Evolutionary conservation across 2,113 vertebrate species (phyloP).

Genomic region (Chaetura pelagica): DNA sequence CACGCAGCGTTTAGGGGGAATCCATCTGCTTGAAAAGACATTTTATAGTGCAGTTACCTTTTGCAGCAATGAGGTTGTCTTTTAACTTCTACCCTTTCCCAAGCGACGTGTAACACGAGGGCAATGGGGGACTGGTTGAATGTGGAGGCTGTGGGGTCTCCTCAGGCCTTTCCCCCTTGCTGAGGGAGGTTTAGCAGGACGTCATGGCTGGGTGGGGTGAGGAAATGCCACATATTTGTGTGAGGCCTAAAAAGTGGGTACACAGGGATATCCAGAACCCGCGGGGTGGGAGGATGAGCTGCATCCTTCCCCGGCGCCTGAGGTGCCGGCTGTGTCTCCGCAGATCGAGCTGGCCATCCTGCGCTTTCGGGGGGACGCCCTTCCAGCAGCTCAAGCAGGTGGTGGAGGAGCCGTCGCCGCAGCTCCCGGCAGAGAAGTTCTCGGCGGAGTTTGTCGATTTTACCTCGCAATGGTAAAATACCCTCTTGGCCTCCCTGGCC

Average conservation of each 20-base stretch:
- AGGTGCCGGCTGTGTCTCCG: background rate
- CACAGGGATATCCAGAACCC: rapidly evolving
- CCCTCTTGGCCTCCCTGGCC: rapidly evolving
- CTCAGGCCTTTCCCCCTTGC: background rate
- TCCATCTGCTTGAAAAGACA: background rate
- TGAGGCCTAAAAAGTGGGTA: background rate
- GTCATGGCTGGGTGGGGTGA: background rate
- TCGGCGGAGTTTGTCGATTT: conserved; percentile 93
- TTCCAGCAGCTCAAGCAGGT: conserved; percentile 99
- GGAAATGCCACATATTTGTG: background rate
- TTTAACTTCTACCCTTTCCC: background rate
- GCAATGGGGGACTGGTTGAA: rapidly evolving
- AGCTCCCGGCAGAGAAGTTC: conserved; percentile 88
- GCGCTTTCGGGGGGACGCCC: conserved; percentile 94
- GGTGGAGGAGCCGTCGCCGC: conserved; percentile 93
- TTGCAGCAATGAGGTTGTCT: background rate
- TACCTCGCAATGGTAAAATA: conserved; percentile 88
- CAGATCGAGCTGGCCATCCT: conserved; percentile 95
- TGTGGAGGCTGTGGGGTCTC: background rate
- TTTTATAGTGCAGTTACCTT: background rate
- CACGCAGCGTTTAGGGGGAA: background rate
- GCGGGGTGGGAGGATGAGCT: rapidly evolving
- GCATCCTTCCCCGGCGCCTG: rapidly evolving
- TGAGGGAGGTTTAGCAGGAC: background rate
- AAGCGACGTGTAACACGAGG: rapidly evolving